phyloP scores from a whole-genome alignment of 2,888 invertebrate species.

The Volucella zonaria region DNA sequence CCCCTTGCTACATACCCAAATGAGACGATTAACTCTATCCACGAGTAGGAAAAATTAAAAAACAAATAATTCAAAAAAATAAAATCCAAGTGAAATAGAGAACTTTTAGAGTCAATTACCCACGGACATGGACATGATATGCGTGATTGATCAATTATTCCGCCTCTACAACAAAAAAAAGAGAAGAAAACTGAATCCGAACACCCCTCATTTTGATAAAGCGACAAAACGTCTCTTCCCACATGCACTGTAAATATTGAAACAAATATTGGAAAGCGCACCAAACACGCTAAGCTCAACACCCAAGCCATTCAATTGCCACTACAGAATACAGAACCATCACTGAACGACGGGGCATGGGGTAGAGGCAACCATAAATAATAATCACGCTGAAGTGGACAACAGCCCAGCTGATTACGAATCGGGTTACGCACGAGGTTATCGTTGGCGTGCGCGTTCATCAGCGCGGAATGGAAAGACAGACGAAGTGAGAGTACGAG shows the following conservation, averaged over 20 bases:
- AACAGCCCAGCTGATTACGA: conserved; percentile 58
- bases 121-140: too few relatives aligned
- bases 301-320: conserved; percentile 39
- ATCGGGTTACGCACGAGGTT: conserved; percentile 70
- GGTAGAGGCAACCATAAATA: conserved; percentile 46
- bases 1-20: conserved; percentile 57
- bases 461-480: conserved; percentile 9
- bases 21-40: conserved; percentile 61
- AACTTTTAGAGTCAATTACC: conserved; percentile 19
- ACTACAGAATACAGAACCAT: background rate
- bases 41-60: conserved; percentile 5
- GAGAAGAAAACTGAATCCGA: too few relatives aligned
- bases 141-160: conserved; percentile 71
- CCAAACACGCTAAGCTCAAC: conserved; percentile 48
- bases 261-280: conserved; percentile 63
- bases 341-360: background rate
- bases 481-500: background rate
- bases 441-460: conserved; percentile 66
- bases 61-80: background rate
- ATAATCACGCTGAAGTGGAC: conserved; percentile 66
- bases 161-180: background rate
- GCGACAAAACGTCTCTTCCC: conserved; percentile 26
- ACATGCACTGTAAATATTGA: conserved; percentile 43
- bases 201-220: background rate
- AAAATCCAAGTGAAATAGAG: too few relatives aligned